Evolutionary conservation across 2,113 vertebrate species (phyloP), one percentile per base, ranked within the genome.

Genomic region (Tautogolabrus adspersus): DNA sequence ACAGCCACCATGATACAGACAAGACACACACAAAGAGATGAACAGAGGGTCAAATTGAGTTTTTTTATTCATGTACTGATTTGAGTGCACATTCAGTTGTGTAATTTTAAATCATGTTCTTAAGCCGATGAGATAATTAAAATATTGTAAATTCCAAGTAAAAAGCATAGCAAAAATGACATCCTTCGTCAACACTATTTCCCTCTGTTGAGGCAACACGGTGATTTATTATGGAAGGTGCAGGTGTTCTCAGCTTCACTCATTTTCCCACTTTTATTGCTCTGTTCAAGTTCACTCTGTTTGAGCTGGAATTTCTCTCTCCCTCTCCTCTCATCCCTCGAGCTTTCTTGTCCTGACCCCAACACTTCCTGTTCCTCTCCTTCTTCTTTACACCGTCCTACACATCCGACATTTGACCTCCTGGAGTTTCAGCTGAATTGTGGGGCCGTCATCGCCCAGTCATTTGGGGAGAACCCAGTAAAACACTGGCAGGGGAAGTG

Each of bases 361-460:
- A 7, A 57, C 82, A 88, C 85, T 89, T 93, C 89, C 92, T 92
- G 82, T 89, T 91, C 84, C 82, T 85, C 81, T 88, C 72, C 56
- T 60, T 26, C 69, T 71, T 77, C 77, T 81, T 77, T 34, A 34
- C 30, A 26, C 51, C 63, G 19, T 82, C 85, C 89, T 55, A 90
- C 86, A 77, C 69, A 62, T 79, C 66, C 42, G 64, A 90, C 84
- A 87, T 87, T 51, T 88, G 83, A 88, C 85, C 87, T 70, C 42
- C 30, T 5, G 5, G 7, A 75, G 79, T 54, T 76, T 51, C 40
- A 66, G 66, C 79, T 77, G 63, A 87, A 81, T 83, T 66, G 81
- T 49, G 79, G 81, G 72, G 63, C 88, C 78, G 73, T 88, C 68
- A 57, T 88, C 69, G 60, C 72, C 84, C 47, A 37, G 66, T 54